Conservation (phyloP, 2,888 invertebrate genomes). For the Amaurobius ferox region DNA sequence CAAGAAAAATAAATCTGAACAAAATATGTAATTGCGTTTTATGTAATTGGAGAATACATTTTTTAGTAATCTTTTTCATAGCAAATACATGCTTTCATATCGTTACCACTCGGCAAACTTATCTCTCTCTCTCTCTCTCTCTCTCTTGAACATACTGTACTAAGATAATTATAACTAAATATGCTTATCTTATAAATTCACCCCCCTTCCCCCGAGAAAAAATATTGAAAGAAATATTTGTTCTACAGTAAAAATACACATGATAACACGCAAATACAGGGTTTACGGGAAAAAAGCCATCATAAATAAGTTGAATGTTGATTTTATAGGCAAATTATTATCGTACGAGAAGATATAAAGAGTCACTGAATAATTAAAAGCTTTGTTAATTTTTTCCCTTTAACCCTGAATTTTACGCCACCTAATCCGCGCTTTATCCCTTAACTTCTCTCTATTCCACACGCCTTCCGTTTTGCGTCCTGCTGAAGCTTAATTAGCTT, state of each 20-base stretch:
- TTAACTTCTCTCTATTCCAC: constrained; percentile 19
- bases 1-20: too few species aligned
- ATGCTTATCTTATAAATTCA: not conserved
- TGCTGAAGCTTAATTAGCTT: constrained; percentile 64
- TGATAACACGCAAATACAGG: not conserved
- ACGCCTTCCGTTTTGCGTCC: constrained; percentile 28
- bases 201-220: too few species aligned
- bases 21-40: too few species aligned
- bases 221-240: not conserved
- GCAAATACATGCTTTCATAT: not conserved
- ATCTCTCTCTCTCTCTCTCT: too few species aligned
- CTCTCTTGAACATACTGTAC: too few species aligned
- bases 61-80: too few species aligned
- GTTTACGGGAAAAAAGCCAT: constrained; percentile 1
- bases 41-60: too few species aligned
- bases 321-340: constrained; percentile 34
- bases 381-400: constrained; percentile 24
- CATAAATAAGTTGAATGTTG: constrained; percentile 29
- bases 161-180: not conserved
- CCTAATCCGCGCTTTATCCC: constrained; percentile 45
- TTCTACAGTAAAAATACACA: not conserved
- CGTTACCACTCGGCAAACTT: not conserved
- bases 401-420: constrained; percentile 20
- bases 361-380: constrained; percentile 56
- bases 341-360: constrained; percentile 37